A percentile compares a stretch with the other conserved stretches of the same genome.
These are phyloP conservation scores for Flexamia atlantica DNA, from an alignment of 2,888 invertebrate species.

Conservation along the genomic window DNA sequence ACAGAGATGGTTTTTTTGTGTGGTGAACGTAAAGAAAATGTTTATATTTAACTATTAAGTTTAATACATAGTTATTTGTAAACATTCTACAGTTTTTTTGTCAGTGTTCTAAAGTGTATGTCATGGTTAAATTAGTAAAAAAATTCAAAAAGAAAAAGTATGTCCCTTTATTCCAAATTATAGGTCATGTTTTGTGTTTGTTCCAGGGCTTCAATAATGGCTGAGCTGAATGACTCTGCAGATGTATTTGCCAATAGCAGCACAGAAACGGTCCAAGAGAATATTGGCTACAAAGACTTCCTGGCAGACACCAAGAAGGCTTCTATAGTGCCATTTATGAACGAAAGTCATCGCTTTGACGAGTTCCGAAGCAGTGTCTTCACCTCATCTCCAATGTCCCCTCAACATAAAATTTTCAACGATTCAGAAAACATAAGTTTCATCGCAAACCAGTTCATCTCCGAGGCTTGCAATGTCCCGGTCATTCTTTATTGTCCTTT, in stretches of 20 bases:
- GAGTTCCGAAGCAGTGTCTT: constrained; percentile 42
- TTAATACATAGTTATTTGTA: no score
- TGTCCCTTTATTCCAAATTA: no score
- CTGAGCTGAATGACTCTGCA: constrained; percentile 67
- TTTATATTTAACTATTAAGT: no score
- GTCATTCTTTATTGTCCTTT: constrained; percentile 70
- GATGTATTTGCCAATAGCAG: constrained; percentile 70
- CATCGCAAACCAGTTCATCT: constrained; percentile 66
- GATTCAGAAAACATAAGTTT: constrained; percentile 62
- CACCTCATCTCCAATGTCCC: constrained; percentile 58
- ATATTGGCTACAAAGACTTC: constrained; percentile 62
- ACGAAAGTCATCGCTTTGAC: constrained; percentile 39
- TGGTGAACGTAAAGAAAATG: no score
- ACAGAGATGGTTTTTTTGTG: no score
- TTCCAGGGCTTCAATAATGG: constrained; percentile 38
- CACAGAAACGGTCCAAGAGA: constrained; percentile 69
- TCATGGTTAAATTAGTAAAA: no score
- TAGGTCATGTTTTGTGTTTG: not conserved
- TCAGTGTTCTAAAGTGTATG: no score
- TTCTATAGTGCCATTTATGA: constrained; percentile 19
- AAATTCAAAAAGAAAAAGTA: no score
- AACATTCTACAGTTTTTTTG: no score
- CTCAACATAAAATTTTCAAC: constrained; percentile 20
- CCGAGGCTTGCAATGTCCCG: constrained; percentile 66
- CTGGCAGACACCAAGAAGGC: constrained; percentile 52